These are phyloP conservation scores for Choreutis nemorana DNA, from an alignment of 2,888 invertebrate species.

Conservation along the genomic window DNA sequence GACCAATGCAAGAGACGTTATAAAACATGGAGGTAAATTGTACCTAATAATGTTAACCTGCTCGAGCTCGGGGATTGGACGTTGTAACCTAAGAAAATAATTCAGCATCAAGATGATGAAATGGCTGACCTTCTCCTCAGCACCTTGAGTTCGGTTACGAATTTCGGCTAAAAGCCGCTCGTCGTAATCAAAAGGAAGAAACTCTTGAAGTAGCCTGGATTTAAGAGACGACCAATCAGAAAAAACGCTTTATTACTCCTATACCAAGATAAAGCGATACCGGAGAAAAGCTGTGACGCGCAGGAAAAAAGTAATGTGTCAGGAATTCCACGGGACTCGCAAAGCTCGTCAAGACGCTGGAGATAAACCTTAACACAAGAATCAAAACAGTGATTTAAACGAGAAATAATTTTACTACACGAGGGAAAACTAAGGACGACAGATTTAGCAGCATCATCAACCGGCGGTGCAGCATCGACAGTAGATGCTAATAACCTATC, in stretches of 20 bases:
- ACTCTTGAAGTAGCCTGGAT: not conserved
- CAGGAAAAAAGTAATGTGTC: not conserved
- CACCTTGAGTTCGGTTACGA: conserved; percentile 1
- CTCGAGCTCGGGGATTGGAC: not conserved
- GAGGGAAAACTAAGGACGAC: not conserved
- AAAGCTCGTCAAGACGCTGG: not conserved
- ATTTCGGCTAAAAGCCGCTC: not conserved
- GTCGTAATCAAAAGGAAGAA: not conserved
- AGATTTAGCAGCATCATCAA: not conserved
- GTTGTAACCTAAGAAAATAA: not conserved
- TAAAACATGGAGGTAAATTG: not conserved
- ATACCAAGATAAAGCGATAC: not conserved
- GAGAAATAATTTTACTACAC: not conserved
- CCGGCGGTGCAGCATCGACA: not conserved
- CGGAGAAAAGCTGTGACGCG: not conserved
- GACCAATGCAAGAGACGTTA: not conserved
- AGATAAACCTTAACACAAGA: not conserved
- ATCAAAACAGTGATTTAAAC: not conserved
- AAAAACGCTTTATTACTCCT: too few relatives aligned
- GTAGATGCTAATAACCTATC: too few relatives aligned
- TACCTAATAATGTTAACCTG: not conserved
- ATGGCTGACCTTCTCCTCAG: not conserved
- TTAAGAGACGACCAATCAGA: not conserved
- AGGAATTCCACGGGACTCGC: not conserved
- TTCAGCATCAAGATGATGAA: not conserved